phyloP scores from a whole-genome alignment of 2,113 vertebrate genomes.

The Ginglymostoma cirratum region DNA sequence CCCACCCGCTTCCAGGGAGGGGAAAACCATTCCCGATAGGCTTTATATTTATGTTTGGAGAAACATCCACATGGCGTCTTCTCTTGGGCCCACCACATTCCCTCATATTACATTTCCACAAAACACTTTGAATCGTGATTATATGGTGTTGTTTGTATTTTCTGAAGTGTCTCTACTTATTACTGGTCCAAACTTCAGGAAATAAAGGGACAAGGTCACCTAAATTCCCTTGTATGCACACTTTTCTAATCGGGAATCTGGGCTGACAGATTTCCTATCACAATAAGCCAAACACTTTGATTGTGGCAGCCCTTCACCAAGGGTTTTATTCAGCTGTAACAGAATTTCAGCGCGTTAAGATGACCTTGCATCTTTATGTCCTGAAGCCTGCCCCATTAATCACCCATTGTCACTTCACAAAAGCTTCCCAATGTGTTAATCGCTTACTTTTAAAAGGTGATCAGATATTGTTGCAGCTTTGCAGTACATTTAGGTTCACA shows the following conservation, averaged over 20 bases:
- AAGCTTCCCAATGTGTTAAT: not conserved
- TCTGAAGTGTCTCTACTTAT: not conserved
- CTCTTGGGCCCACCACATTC: not conserved
- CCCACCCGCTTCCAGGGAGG: too few relatives aligned
- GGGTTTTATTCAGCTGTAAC: not conserved
- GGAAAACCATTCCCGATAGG: too few relatives aligned
- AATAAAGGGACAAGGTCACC: not conserved
- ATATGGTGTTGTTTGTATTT: not conserved
- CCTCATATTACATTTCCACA: not conserved
- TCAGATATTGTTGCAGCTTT: not conserved
- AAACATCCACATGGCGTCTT: not conserved
- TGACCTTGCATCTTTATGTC: not conserved
- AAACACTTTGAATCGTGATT: not conserved
- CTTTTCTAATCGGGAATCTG: not conserved
- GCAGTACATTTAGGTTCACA: not conserved
- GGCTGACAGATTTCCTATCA: not conserved
- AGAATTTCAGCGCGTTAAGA: not conserved
- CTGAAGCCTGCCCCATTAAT: not conserved
- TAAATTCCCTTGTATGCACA: not conserved
- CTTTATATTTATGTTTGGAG: not conserved
- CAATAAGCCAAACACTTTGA: not conserved
- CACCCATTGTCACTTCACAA: not conserved
- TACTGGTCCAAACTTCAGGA: not conserved
- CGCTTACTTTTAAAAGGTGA: slow-evolving; percentile 3
- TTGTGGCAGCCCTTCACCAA: not conserved